A percentile compares a stretch with the other conserved stretches of the same genome.
Evolutionary conservation across 2,888 invertebrate species (phyloP).

Genomic region (Synergus gifuensis): DNA sequence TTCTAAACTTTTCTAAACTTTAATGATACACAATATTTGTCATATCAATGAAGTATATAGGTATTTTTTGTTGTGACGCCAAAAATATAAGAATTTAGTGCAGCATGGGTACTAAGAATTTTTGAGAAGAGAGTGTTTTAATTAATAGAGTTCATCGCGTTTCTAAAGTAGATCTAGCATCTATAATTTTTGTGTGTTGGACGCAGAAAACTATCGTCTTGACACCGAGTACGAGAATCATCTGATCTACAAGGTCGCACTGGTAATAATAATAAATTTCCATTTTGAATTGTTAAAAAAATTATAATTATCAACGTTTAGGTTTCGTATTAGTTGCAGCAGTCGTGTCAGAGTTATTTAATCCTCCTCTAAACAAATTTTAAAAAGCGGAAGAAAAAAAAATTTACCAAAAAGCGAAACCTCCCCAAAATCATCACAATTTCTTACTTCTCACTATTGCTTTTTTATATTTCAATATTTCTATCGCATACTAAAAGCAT

Average conservation of each 20-base stretch:
- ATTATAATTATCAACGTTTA: conserved; percentile 34
- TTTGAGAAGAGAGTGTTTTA: neutral
- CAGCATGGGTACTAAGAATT: neutral
- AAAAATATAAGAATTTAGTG: neutral
- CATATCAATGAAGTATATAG: too few species aligned
- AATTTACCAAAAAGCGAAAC: neutral
- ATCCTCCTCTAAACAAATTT: neutral
- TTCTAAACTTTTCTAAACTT: neutral
- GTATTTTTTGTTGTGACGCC: too few species aligned
- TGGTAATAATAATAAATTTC: conserved; percentile 80
- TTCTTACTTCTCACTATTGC: too few species aligned
- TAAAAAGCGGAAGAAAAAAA: neutral
- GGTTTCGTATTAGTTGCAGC: conserved; percentile 40
- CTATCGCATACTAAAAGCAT: too few species aligned
- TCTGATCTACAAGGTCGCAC: conserved; percentile 97
- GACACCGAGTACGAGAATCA: conserved; percentile 98
- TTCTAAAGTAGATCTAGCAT: conserved; percentile 64
- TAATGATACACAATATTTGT: neutral
- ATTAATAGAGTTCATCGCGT: neutral
- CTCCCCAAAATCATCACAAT: neutral
- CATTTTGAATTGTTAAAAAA: conserved; percentile 34
- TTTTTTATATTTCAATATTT: too few species aligned
- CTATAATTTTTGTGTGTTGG: conserved; percentile 76
- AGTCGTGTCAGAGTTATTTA: neutral
- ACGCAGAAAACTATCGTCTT: conserved; percentile 97